Evolutionary conservation across 37 sponge, comb jelly and placozoan genomes (phyloP), one percentile per base, ranked within the genome.

Genomic region (Geodia barretti): DNA sequence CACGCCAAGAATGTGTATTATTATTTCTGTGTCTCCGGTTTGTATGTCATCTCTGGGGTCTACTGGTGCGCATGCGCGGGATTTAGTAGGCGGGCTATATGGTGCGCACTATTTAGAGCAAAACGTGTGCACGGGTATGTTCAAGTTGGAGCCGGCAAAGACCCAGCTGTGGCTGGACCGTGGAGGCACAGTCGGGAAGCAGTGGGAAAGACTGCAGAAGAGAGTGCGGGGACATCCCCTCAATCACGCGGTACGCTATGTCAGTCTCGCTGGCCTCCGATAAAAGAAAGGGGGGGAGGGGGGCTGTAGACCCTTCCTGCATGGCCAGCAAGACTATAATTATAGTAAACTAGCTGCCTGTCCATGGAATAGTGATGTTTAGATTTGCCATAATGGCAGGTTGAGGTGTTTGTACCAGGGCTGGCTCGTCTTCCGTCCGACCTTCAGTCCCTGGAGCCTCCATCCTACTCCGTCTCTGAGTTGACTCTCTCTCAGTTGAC

Each of bases 161-260:
- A 84, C 70, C 39, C 86, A 85, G 21, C 39, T 85, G 41, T 78
- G 86, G 79, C 73, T 85, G 35, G 31, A 60, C 4, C 14, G 37
- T 19, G 86, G 86, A 40, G 65, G 72, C 9, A n/a, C 9, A 1
- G n/a, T n/a, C n/a, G 37, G 1, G 41, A 32, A 41, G 54, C 61
- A 78, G 20, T 85, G 86, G 86, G 41, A 32, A 0, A 70, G 5
- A 4, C 36, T 85, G 42, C 69, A 76, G 71, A 87, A 58, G 39
- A 74, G 37, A 63, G 63, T 85, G 1, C 39, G 7, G 7, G 79
- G 72, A 17, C 86, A 85, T 47, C 79, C 79, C 32, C 72, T 85
- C 79, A 85, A 85, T 59, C 86, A 85, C 72, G 79, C 86, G 41
- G 86, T 85, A 78, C 68, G 64, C 28, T 38, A 58, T 20, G 17